Base-by-base conservation (phyloP, 2,113 vertebrate species). In the Pseudonaja textilis region DNA sequence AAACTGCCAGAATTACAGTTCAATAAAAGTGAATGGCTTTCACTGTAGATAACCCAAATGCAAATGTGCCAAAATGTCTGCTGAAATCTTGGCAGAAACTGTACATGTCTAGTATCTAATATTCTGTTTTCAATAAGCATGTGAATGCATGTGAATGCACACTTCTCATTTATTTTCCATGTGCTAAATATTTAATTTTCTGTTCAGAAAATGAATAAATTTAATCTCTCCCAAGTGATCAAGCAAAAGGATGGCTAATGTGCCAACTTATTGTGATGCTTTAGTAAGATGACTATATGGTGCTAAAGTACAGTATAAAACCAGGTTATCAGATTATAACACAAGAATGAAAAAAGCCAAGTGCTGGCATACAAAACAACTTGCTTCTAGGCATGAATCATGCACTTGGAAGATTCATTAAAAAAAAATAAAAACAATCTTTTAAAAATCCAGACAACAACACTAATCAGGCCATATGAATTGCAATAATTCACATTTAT, bases 1-100 rank as follows among this genome's bases (percentile, higher is more conserved):
- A 98, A 98, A 98, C 97, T 97, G 97, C 97, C 96, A 97, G 97
- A 98, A 98, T 97, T 98, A 98, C 98, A 98, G 96, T 98, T 98
- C 97, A 98, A 98, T 99, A 98, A 98, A 98, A 97, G 96, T 97
- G 97, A 98, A 97, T 97, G 97, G 96, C 97, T 98, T 97, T 98
- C 96, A 97, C 97, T 97, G 97, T 97, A 97, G 97, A 98, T 97
- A 97, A 97, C 97, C 96, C 94, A 96, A 96, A 98, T 97, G 97
- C 97, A 98, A 97, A 98, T 97, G 94, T 96, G 92, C 56, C 90
- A 86, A 94, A 96, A 94, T 93, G 91, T 42, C 91, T 61, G 89
- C 94, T 94, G 95, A 97, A 97, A 96, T 96, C 96, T 96, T 93
- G 95, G 94, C 91, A 93, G 95, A 91, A 92, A 93, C 93, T 59